Conservation (phyloP, 2,797 vertebrate species). For the Falco naumanni region DNA sequence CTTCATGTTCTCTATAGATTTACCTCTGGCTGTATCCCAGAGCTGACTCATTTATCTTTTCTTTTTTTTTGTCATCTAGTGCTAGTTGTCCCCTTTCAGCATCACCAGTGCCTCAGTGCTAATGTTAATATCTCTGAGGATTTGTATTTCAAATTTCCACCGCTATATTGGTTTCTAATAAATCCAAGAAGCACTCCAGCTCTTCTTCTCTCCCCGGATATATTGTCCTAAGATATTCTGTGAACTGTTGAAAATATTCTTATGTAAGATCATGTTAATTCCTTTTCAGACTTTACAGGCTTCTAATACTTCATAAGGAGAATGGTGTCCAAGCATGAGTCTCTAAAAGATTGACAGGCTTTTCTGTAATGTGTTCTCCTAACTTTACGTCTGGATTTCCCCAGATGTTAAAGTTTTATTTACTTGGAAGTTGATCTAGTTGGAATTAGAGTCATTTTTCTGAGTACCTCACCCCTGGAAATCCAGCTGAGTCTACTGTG, state of each 20-base stretch:
- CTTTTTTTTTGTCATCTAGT: neutral
- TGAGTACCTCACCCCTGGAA: neutral
- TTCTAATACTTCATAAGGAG: neutral
- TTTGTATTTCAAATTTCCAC: neutral
- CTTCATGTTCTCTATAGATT: neutral
- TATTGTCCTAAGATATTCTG: neutral
- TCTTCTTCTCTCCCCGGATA: neutral
- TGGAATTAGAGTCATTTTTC: neutral
- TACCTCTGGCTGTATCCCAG: neutral
- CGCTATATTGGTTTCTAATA: neutral
- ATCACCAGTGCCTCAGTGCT: neutral
- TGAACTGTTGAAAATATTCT: neutral
- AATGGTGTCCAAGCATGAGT: neutral
- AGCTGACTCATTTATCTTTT: neutral
- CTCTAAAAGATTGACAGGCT: neutral
- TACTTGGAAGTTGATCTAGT: neutral
- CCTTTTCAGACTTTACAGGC: neutral
- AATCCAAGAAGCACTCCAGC: neutral
- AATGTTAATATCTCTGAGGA: neutral
- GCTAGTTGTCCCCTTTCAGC: neutral
- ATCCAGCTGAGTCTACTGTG: neutral
- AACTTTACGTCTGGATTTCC: neutral
- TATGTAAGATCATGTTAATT: neutral
- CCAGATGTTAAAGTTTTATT: neutral
- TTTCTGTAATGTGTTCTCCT: neutral